These are phyloP conservation scores for Crambe crambe DNA, from an alignment of 37 sponge, comb jelly and placozoan genomes.

Conservation along the genomic window DNA sequence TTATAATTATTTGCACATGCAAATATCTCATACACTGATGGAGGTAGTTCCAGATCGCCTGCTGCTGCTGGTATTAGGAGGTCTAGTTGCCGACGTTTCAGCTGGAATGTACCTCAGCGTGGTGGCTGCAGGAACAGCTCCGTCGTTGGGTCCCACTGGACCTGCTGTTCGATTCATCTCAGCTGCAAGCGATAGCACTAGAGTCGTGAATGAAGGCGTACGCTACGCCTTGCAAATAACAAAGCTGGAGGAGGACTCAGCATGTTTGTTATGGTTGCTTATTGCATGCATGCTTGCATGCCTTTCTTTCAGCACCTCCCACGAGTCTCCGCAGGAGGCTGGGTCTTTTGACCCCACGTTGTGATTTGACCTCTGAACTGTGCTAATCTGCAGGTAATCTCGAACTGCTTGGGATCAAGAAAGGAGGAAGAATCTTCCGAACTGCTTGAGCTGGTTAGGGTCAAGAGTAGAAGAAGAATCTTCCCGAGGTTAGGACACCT, in stretches of 20 bases:
- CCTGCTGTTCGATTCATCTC: not conserved
- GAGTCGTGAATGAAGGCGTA: not conserved
- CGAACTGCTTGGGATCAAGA: no score
- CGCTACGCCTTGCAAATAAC: not conserved
- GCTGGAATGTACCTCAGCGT: not conserved
- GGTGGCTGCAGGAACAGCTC: not conserved
- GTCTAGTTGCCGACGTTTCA: not conserved
- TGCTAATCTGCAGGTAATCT: no score
- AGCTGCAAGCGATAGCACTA: not conserved
- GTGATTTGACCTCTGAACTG: no score
- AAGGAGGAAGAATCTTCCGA: no score
- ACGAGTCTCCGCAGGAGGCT: not conserved
- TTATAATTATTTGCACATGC: no score
- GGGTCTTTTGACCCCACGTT: no score
- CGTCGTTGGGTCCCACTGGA: not conserved
- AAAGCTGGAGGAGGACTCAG: not conserved
- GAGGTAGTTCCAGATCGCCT: no score
- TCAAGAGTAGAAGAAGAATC: no score
- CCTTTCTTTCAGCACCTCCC: slow-evolving; percentile 12
- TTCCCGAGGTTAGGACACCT: no score
- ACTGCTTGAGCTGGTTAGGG: no score
- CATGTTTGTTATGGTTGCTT: not conserved
- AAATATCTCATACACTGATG: no score
- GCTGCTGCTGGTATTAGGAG: no score
- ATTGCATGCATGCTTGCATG: not conserved